phyloP scores from a whole-genome alignment of 2,888 invertebrate genomes.

The Acrocera orbiculus region DNA sequence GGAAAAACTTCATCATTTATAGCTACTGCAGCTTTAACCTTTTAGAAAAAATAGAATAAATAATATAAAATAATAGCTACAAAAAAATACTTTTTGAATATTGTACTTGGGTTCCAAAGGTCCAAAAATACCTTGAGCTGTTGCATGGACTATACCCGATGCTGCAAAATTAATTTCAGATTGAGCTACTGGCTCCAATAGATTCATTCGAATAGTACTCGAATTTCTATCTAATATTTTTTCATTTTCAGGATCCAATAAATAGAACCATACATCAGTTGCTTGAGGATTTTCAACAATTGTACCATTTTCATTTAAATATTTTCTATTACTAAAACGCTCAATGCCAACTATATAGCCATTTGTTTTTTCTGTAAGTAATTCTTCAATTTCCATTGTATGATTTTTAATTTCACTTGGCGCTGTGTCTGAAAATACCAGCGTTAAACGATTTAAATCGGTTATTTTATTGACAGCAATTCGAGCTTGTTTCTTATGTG shows the following conservation, averaged over 20 bases:
- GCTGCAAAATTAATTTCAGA: slow-evolving; percentile 50
- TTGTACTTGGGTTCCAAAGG: slow-evolving; percentile 29
- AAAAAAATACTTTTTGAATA: slow-evolving; percentile 23
- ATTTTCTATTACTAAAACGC: slow-evolving; percentile 61
- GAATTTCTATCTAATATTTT: slow-evolving; percentile 56
- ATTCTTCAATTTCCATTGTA: slow-evolving; percentile 32
- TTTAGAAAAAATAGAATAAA: too few species aligned
- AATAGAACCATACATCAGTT: slow-evolving; percentile 77
- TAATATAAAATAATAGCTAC: too few species aligned
- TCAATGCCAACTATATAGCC: slow-evolving; percentile 67
- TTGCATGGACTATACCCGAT: slow-evolving; percentile 48
- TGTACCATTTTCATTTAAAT: slow-evolving; percentile 54
- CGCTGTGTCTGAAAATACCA: slow-evolving; percentile 57
- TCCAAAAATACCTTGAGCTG: slow-evolving; percentile 47
- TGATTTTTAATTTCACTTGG: slow-evolving; percentile 47
- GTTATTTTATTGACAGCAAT: slow-evolving; percentile 50
- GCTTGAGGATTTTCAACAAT: slow-evolving; percentile 48
- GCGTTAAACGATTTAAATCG: slow-evolving; percentile 55
- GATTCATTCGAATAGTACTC: slow-evolving; percentile 47
- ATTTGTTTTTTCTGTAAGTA: slow-evolving; percentile 37
- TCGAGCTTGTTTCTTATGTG: slow-evolving; percentile 25
- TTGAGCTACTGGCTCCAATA: slow-evolving; percentile 42
- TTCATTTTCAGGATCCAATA: slow-evolving; percentile 62
- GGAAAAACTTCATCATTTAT: slow-evolving; percentile 60
- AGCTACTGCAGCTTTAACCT: slow-evolving; percentile 36